Evolutionary conservation across 2,113 vertebrate genomes (phyloP).

Genomic region (Alosa alosa): DNA sequence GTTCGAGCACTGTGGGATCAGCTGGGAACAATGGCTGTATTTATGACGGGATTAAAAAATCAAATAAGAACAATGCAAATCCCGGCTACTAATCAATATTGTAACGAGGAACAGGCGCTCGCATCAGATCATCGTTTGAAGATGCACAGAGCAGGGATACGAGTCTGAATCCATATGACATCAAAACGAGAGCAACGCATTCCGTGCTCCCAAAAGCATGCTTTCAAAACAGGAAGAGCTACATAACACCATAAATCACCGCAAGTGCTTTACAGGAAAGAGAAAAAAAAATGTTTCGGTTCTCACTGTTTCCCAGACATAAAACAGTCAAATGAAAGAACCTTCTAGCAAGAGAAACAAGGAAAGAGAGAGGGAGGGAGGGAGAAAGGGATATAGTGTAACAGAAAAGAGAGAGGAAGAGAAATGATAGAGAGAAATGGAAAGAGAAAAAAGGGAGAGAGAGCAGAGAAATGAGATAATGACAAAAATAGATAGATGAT

Average conservation of each 20-base stretch:
- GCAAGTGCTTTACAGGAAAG: neutral
- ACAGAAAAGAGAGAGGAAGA: neutral
- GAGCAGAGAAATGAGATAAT: neutral
- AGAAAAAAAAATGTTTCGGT: neutral
- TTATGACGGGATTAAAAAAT: neutral
- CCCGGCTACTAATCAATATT: neutral
- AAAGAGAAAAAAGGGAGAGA: conserved; percentile 59
- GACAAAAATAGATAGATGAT: neutral
- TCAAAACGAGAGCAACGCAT: neutral
- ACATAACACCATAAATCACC: neutral
- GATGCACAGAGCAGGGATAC: neutral
- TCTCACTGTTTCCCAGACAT: neutral
- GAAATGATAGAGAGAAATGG: conserved; percentile 11
- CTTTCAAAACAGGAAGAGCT: neutral
- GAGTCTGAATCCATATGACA: neutral
- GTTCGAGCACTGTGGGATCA: neutral
- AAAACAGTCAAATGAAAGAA: neutral
- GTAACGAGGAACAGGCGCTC: neutral
- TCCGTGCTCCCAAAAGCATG: neutral
- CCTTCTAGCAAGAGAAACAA: neutral
- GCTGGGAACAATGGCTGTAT: neutral
- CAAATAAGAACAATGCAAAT: conserved; percentile 3
- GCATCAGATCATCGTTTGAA: neutral
- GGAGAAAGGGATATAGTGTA: neutral
- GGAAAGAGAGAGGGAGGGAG: conserved; percentile 52